Evolutionary conservation across 2,797 vertebrate genomes (phyloP).

Genomic region (Spea hammondii): DNA sequence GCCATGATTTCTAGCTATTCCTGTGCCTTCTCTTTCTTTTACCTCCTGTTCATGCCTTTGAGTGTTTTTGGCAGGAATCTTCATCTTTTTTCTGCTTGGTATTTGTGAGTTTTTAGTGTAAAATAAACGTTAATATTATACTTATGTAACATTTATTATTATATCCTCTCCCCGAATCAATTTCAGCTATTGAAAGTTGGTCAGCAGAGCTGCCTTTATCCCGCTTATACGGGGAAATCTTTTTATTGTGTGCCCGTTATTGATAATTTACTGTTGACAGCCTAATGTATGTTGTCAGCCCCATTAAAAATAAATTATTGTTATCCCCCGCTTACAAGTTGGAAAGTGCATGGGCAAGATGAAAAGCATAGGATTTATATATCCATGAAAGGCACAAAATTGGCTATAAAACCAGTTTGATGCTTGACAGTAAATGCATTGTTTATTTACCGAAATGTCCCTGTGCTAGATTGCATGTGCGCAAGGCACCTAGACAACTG

Average conservation of each 20-base stretch:
- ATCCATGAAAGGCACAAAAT: conserved; percentile 45
- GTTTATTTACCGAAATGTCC: conserved; percentile 49
- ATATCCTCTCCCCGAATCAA: too few relatives aligned
- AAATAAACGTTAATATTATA: background rate
- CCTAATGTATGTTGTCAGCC: conserved; percentile 14
- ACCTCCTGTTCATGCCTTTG: too few relatives aligned
- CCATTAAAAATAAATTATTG: conserved; percentile 39
- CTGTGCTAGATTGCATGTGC: conserved; percentile 34
- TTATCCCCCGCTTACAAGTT: conserved; percentile 14
- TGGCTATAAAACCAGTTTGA: conserved; percentile 44
- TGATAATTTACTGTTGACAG: conserved; percentile 16
- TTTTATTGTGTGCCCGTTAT: conserved; percentile 20
- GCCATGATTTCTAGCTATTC: too few relatives aligned
- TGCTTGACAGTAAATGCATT: conserved; percentile 45
- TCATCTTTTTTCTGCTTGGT: background rate
- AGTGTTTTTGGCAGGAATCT: too few relatives aligned
- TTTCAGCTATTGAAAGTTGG: background rate
- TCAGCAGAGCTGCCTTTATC: conserved; percentile 5
- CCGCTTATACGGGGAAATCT: conserved; percentile 19
- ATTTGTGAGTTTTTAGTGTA: background rate
- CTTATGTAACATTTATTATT: too few relatives aligned
- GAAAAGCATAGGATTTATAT: conserved; percentile 42
- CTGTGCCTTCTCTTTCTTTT: too few relatives aligned
- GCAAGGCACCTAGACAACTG: conserved; percentile 20
- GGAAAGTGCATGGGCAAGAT: conserved; percentile 24